Evolutionary conservation across 2,113 vertebrate genomes (phyloP).

Genomic region (Silurus glanis): DNA sequence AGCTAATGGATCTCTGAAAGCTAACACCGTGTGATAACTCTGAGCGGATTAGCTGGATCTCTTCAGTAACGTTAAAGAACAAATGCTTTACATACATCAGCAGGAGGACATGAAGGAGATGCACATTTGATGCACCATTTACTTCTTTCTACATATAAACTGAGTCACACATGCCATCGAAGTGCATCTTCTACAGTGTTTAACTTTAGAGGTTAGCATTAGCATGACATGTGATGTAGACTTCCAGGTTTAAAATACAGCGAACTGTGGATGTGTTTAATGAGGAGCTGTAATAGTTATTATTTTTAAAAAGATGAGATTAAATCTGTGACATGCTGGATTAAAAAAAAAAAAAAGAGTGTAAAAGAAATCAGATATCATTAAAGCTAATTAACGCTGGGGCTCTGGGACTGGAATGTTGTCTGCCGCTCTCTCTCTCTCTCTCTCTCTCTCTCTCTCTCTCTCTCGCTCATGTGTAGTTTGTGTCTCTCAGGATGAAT

Average conservation of each 20-base stretch:
- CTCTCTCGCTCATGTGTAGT: too few relatives aligned
- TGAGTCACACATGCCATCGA: background rate
- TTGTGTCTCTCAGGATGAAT: slow-evolving; percentile 6
- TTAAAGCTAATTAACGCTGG: background rate
- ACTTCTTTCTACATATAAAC: background rate
- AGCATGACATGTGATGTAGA: background rate
- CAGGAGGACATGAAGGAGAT: too few relatives aligned
- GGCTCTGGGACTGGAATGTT: background rate
- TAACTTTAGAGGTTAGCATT: background rate
- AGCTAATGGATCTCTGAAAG: too few relatives aligned
- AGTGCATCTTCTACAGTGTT: background rate
- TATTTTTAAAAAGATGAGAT: background rate
- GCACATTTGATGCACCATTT: background rate
- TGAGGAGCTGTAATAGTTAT: background rate
- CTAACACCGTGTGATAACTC: too few relatives aligned
- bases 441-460: too few relatives aligned
- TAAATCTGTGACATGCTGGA: background rate
- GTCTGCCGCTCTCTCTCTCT: background rate
- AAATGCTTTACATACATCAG: too few relatives aligned
- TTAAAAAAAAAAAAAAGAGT: background rate
- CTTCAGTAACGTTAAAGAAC: too few relatives aligned
- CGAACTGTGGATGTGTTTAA: background rate
- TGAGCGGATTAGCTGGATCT: too few relatives aligned
- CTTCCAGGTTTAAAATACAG: background rate
- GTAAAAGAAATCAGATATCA: background rate